Conservation (phyloP, 2,797 vertebrate genomes). For the Crax fasciolata region DNA sequence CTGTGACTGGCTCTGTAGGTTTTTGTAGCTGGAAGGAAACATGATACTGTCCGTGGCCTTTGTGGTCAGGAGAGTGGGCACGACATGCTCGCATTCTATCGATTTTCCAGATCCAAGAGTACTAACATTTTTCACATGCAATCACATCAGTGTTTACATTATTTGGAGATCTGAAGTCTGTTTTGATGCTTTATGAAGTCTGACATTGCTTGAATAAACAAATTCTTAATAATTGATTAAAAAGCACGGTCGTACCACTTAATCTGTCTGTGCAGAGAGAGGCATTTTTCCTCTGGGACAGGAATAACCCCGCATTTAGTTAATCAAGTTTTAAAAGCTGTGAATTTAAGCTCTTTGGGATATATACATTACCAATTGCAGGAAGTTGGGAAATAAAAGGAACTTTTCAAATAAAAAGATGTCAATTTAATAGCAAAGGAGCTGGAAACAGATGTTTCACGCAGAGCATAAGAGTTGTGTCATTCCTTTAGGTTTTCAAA, state of each 20-base stretch:
- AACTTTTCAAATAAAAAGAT: slow-evolving; percentile 87
- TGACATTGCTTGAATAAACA: slow-evolving; percentile 77
- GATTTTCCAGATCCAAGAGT: slow-evolving; percentile 68
- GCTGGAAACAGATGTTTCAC: slow-evolving; percentile 87
- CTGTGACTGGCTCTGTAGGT: not conserved
- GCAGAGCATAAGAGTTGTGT: slow-evolving; percentile 76
- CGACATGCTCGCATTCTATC: not conserved
- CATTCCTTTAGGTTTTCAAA: slow-evolving; percentile 84
- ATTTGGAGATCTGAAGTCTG: slow-evolving; percentile 76
- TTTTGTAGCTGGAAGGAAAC: slow-evolving; percentile 15
- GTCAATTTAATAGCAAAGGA: slow-evolving; percentile 85
- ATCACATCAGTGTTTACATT: slow-evolving; percentile 53
- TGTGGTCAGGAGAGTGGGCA: not conserved
- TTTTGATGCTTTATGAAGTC: slow-evolving; percentile 77
- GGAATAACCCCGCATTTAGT: slow-evolving; percentile 64
- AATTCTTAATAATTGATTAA: slow-evolving; percentile 81
- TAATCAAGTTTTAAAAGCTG: slow-evolving; percentile 78
- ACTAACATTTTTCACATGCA: slow-evolving; percentile 78
- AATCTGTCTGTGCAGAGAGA: slow-evolving; percentile 7
- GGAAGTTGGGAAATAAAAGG: slow-evolving; percentile 86
- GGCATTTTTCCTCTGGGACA: slow-evolving; percentile 54
- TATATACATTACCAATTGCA: slow-evolving; percentile 83
- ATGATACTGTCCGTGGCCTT: slow-evolving; percentile 33
- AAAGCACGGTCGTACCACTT: slow-evolving; percentile 61
- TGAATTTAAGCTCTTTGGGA: slow-evolving; percentile 79